Base-by-base conservation (phyloP, 2,113 vertebrate species). In the Heteronetta atricapilla region DNA sequence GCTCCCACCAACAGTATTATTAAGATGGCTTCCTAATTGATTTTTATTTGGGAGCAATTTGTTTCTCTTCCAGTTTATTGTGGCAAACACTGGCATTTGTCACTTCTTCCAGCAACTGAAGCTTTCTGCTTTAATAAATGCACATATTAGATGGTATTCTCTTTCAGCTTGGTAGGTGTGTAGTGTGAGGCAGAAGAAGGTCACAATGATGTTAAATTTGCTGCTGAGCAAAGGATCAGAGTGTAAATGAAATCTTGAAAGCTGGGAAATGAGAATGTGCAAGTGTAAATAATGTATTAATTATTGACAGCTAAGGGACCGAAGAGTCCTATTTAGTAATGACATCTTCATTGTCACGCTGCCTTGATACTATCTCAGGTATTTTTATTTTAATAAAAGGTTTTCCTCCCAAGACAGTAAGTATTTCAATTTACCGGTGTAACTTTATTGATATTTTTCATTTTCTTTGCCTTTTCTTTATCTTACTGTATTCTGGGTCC, bases 221-320 rank as follows among this genome's bases (percentile, higher is more conserved):
- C 97, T 98, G 97, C 98, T 91, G 98, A 98, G 98, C 96, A 97
- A 97, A 98, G 96, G 98, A 98, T 99, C 98, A 98, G 97, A 97
- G 97, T 98, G 98, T 98, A 99, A 98, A 99, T 98, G 98, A 97
- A 98, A 98, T 97, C 97, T 98, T 98, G 96, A 98, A 98, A 98
- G 98, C 97, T 97, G 97, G 98, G 98, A 97, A 98, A 98, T 98
- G 98, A 98, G 97, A 98, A 97, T 98, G 98, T 98, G 99, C 98
- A 98, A 97, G 98, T 98, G 98, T 98, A 99, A 99, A 99, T 99
- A 98, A 99, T 98, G 98, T 98, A 98, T 99, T 99, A 98, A 99
- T 99, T 99, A 99, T 98, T 98, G 98, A 97, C 97, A 97, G 98
- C 97, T 78, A 82, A 88, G 97, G 95, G 97, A 97, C 96, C n/a